Evolutionary conservation across 2,888 invertebrate species (phyloP).

Genomic region (Ophonus ardosiacus): DNA sequence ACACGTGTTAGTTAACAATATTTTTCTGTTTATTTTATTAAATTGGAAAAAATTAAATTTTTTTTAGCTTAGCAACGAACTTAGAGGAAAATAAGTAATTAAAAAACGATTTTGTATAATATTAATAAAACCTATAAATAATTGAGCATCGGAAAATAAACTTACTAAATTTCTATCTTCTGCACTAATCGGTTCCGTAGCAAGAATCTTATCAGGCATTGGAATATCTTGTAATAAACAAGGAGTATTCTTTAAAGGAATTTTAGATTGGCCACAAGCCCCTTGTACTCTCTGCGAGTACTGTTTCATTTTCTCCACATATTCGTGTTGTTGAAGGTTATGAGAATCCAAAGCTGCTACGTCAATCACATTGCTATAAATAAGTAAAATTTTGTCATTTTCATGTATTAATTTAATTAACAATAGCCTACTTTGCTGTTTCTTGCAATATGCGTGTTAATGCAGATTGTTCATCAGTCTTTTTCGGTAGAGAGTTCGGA

Average conservation of each 20-base stretch:
- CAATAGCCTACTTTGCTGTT: conserved; percentile 87
- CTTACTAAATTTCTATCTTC: conserved; percentile 86
- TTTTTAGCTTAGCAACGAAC: not conserved
- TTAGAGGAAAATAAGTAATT: not conserved
- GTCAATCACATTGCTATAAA: conserved; percentile 91
- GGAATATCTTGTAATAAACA: conserved; percentile 86
- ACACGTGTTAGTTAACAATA: too few species aligned
- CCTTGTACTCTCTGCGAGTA: conserved; percentile 81
- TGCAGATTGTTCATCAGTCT: conserved; percentile 94
- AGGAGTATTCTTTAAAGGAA: conserved; percentile 74
- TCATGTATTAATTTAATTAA: conserved; percentile 13
- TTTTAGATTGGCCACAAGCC: conserved; percentile 76
- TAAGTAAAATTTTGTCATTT: conserved; percentile 46
- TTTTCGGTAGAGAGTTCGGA: conserved; percentile 83
- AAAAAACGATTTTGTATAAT: not conserved
- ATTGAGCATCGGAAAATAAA: conserved; percentile 59
- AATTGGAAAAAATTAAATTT: too few species aligned
- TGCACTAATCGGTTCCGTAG: conserved; percentile 79
- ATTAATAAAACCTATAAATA: not conserved
- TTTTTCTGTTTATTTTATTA: too few species aligned
- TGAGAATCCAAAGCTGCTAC: conserved; percentile 94
- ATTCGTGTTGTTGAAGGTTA: conserved; percentile 92
- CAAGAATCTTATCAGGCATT: conserved; percentile 83
- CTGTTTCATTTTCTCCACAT: conserved; percentile 87
- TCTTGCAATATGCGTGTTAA: conserved; percentile 92